Percentiles rank a stretch among this genome's conserved stretches.
Evolutionary conservation across 2,797 vertebrate species (phyloP).

Genomic region (Esox lucius): DNA sequence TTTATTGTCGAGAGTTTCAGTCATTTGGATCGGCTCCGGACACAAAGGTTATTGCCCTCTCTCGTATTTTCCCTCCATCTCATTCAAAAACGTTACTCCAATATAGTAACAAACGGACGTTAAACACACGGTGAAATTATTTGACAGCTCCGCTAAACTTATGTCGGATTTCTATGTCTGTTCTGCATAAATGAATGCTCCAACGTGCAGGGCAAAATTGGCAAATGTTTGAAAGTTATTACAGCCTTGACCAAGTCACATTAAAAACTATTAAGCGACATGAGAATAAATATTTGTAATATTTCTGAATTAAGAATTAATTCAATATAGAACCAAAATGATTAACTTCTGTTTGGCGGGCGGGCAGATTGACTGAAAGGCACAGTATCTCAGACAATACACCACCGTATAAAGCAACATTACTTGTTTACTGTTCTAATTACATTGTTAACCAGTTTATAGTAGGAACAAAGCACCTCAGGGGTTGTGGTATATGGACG

Average conservation of each 20-base stretch:
- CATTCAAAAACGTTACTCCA: constrained; percentile 45
- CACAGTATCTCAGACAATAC: too few relatives aligned
- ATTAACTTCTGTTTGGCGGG: too few relatives aligned
- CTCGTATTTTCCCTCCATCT: constrained; percentile 42
- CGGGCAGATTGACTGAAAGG: too few relatives aligned
- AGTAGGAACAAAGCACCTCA: too few relatives aligned
- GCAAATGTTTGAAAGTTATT: neutral
- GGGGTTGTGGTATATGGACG: too few relatives aligned
- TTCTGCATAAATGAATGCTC: neutral
- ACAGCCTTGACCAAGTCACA: neutral
- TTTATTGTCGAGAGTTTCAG: constrained; percentile 63
- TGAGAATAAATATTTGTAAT: neutral
- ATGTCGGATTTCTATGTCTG: neutral
- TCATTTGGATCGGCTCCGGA: constrained; percentile 71
- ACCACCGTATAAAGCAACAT: too few relatives aligned
- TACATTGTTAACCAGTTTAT: too few relatives aligned
- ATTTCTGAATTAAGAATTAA: neutral
- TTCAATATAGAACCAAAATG: neutral
- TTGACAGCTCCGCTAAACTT: constrained; percentile 26
- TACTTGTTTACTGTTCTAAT: too few relatives aligned
- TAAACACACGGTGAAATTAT: constrained; percentile 67
- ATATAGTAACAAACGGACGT: constrained; percentile 56
- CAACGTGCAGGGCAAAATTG: neutral
- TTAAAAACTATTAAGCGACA: neutral
- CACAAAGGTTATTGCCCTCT: constrained; percentile 59